These are phyloP conservation scores for Sinocyclocheilus grahami DNA, from an alignment of 2,113 vertebrate genomes.

Conservation along the genomic window DNA sequence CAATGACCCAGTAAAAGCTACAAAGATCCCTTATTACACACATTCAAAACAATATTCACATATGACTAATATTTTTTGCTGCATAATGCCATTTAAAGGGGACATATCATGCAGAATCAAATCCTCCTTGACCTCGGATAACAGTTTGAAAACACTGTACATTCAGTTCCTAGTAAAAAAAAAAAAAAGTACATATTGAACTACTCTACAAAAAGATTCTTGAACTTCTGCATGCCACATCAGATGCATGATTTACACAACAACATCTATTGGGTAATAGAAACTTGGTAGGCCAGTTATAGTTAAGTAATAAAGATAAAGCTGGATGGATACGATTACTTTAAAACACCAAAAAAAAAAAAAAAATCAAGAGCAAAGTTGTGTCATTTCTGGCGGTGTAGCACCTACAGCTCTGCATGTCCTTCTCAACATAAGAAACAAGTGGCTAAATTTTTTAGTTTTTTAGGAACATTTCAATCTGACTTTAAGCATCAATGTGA, in stretches of 20 bases:
- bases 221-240: too few species aligned
- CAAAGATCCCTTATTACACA: not conserved
- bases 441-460: too few species aligned
- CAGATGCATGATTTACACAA: not conserved
- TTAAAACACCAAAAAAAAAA: not conserved
- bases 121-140: not conserved
- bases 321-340: not conserved
- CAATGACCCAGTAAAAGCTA: slow-evolving; percentile 8
- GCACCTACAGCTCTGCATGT: not conserved
- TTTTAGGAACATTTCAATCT: not conserved
- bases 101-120: slow-evolving; percentile 25
- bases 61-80: not conserved
- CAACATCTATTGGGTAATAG: too few species aligned
- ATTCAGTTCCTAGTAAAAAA: not conserved
- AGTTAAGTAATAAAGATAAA: not conserved
- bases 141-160: not conserved
- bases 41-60: slow-evolving; percentile 19
- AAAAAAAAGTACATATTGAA: not conserved
- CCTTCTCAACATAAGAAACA: not conserved
- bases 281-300: not conserved
- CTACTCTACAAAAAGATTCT: not conserved
- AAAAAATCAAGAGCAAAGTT: not conserved
- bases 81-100: slow-evolving; percentile 5
- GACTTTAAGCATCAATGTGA: not conserved
- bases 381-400: not conserved